Evolutionary conservation across 2,113 vertebrate genomes (phyloP).

Genomic region (Myrmecobius fasciatus): DNA sequence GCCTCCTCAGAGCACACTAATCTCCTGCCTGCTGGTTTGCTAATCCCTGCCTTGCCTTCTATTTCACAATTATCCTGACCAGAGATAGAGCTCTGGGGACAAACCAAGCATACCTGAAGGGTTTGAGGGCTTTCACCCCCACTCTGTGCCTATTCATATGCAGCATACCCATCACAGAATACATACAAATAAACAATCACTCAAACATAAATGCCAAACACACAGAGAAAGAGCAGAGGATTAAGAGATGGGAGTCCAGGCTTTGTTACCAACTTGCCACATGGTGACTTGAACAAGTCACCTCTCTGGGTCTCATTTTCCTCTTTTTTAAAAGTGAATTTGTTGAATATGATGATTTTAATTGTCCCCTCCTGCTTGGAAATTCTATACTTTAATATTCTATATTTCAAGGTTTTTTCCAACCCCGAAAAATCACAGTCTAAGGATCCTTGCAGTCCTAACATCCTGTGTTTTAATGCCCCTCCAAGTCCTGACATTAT

Average conservation of each 20-base stretch:
- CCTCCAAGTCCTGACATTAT: neutral
- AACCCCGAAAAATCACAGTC: neutral
- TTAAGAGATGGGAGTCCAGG: neutral
- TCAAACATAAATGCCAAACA: neutral
- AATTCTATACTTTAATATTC: neutral
- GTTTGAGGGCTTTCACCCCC: neutral
- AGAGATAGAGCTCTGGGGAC: neutral
- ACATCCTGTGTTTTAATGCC: neutral
- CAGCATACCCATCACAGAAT: neutral
- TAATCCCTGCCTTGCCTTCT: neutral
- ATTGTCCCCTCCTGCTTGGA: neutral
- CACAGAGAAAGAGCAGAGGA: neutral
- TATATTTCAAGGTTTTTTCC: neutral
- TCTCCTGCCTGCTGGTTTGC: conserved; percentile 2
- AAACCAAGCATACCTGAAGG: neutral
- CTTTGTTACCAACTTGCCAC: neutral
- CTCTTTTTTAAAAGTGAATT: conserved; percentile 2
- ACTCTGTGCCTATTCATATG: neutral
- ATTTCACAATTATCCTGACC: neutral
- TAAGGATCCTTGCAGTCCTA: neutral
- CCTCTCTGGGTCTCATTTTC: neutral
- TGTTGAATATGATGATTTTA: neutral
- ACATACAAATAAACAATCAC: neutral
- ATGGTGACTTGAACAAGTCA: neutral
- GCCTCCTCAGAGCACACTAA: neutral